Base-by-base conservation (phyloP, 2,797 vertebrate species). In the Hydrophis major region DNA sequence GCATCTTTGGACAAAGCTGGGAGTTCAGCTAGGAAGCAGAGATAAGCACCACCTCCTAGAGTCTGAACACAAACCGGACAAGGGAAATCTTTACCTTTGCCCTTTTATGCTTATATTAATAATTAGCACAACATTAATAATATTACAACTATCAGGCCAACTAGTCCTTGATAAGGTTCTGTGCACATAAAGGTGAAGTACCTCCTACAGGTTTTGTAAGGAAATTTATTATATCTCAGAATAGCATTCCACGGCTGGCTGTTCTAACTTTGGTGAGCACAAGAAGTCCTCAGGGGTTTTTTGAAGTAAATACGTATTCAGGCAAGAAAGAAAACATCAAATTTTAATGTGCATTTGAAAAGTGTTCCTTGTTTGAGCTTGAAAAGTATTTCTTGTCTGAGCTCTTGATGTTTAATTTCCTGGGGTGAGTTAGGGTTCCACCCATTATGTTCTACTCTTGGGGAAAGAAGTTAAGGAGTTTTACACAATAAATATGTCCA, bases 331-430 rank as follows among this genome's bases (percentile, higher is more conserved):
- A 90, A 74, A 93, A 55, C 7, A 27, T 61, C 50, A 88, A 88
- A 93, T 90, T 18, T 93, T 90, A 93, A 91, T 91, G 42, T 93
- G 92, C 90, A 93, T 93, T 78, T 78, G 55, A 83, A 93, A 90
- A 61, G 47, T 63, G 59, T 53, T 89, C 74, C 89, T 78, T 91
- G 89, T 93, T 90, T 93, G 92, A 92, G 88, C 59, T 90, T 90
- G 63, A 88, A 74, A 93, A 91, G 86, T 86, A 53, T 53, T 88
- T 66, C 78, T 90, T 90, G 86, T 83, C 90, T 93, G 92, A 93
- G 56, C 86, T 37, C 56, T 53, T 53, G 86, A 83, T 91, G 89
- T 93, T 93, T 93, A 74, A 93, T 90, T 93, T 91, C 89, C 92
- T 91, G 92, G 86, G 92, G 50, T 60, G 83, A 93, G 61, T 28